Conservation (phyloP, 1,140 invertebrate genomes). For the Drosophila littoralis region DNA sequence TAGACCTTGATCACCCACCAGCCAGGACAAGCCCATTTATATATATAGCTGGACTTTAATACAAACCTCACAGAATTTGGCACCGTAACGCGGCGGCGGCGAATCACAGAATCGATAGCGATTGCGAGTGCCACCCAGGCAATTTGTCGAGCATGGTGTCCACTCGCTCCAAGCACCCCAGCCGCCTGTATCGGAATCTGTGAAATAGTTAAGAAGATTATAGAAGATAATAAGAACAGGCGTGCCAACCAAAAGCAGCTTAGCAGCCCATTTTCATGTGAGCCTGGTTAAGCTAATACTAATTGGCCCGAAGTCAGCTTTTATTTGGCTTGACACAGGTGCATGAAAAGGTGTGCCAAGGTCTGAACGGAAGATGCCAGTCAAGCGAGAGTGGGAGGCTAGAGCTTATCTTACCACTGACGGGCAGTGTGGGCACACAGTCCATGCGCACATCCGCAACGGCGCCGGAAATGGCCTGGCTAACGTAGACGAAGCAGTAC, state of each 20-base stretch:
- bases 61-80: slow-evolving; percentile 92
- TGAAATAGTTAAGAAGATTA: slow-evolving; percentile 9
- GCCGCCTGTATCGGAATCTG: slow-evolving; percentile 90
- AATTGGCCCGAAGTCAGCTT: neutral
- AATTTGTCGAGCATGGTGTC: slow-evolving; percentile 92
- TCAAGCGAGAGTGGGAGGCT: neutral
- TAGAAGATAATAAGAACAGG: slow-evolving; percentile 8
- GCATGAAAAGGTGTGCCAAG: neutral
- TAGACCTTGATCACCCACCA: too few species aligned
- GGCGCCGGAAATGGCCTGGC: slow-evolving; percentile 91
- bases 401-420: slow-evolving; percentile 87
- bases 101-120: slow-evolving; percentile 93
- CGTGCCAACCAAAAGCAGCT: slow-evolving; percentile 9
- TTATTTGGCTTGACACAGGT: neutral
- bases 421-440: slow-evolving; percentile 91
- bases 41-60: slow-evolving; percentile 3
- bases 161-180: slow-evolving; percentile 93
- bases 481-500: slow-evolving; percentile 94
- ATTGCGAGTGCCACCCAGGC: slow-evolving; percentile 90
- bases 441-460: slow-evolving; percentile 92
- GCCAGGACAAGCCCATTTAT: too few species aligned
- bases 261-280: neutral
- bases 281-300: neutral
- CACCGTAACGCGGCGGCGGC: slow-evolving; percentile 92
- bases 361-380: neutral